Evolutionary conservation across 2,888 invertebrate species (phyloP).

Genomic region (Microctonus aethiopoides): DNA sequence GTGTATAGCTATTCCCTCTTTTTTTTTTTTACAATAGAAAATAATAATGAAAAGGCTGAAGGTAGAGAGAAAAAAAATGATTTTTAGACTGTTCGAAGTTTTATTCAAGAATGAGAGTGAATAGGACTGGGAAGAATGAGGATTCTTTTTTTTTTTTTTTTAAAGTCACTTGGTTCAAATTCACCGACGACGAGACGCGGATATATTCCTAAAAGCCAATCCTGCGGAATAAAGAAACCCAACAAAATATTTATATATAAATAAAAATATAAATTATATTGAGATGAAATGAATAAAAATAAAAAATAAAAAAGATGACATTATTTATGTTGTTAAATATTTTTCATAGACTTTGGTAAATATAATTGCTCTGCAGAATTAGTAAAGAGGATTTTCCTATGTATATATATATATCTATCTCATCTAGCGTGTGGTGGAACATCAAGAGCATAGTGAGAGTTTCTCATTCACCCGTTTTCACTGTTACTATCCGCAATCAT

Average conservation of each 20-base stretch:
- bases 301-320: not conserved
- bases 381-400: constrained; percentile 55
- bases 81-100: not conserved
- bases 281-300: not conserved
- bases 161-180: constrained; percentile 6
- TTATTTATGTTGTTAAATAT: constrained; percentile 25
- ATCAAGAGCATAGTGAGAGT: constrained; percentile 41
- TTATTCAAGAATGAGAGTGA: constrained; percentile 3
- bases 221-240: constrained; percentile 25
- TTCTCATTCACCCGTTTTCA: constrained; percentile 7
- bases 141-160: not conserved
- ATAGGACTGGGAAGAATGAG: not conserved
- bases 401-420: constrained; percentile 39
- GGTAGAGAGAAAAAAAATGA: constrained; percentile 9
- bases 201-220: constrained; percentile 18
- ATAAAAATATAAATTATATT: not conserved
- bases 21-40: not conserved
- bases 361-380: constrained; percentile 60
- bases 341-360: constrained; percentile 41
- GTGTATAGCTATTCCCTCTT: not conserved
- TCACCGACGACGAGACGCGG: not conserved
- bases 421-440: constrained; percentile 55
- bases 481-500: not conserved
- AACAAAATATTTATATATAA: constrained; percentile 32
- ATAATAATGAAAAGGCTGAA: not conserved